Evolutionary conservation across 2,888 invertebrate genomes (phyloP).

Genomic region (Mechanitis mazaeus): DNA sequence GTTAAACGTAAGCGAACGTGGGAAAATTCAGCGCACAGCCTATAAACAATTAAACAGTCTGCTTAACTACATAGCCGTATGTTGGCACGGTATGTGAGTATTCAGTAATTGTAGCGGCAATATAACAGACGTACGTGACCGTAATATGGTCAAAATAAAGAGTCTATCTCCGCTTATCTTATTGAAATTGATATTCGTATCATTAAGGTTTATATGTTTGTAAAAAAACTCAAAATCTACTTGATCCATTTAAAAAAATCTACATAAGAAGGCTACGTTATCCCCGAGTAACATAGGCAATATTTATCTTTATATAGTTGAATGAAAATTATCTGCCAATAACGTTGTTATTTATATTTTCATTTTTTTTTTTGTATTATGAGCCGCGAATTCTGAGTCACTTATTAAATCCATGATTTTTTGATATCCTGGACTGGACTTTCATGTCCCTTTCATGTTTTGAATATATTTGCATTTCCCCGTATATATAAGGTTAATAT

Average conservation of each 20-base stretch:
- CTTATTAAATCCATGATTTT: not conserved
- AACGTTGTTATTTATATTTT: too few relatives aligned
- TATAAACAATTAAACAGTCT: conserved; percentile 39
- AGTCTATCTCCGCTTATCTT: conserved; percentile 32
- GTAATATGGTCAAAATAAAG: conserved; percentile 52
- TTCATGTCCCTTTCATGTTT: conserved; percentile 18
- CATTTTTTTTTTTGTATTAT: too few relatives aligned
- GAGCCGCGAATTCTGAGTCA: not conserved
- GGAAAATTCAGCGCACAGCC: conserved; percentile 33
- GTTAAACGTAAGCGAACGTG: conserved; percentile 28
- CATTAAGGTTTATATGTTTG: not conserved
- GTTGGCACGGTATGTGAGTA: conserved; percentile 40
- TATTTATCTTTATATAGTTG: too few relatives aligned
- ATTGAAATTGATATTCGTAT: not conserved
- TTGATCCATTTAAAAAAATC: too few relatives aligned
- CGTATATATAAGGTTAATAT: not conserved
- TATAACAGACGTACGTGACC: conserved; percentile 56
- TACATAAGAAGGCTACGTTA: too few relatives aligned
- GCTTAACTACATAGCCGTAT: conserved; percentile 34
- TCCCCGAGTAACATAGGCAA: too few relatives aligned
- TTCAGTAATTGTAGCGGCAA: conserved; percentile 66
- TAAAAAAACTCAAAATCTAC: not conserved
- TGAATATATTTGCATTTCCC: conserved; percentile 12
- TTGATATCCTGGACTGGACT: conserved; percentile 22
- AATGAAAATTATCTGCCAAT: too few relatives aligned